Percentiles rank a stretch among this genome's conserved stretches.
These are phyloP conservation scores for Sparidentex hasta DNA, from an alignment of 2,797 vertebrate genomes.

Conservation along the genomic window DNA sequence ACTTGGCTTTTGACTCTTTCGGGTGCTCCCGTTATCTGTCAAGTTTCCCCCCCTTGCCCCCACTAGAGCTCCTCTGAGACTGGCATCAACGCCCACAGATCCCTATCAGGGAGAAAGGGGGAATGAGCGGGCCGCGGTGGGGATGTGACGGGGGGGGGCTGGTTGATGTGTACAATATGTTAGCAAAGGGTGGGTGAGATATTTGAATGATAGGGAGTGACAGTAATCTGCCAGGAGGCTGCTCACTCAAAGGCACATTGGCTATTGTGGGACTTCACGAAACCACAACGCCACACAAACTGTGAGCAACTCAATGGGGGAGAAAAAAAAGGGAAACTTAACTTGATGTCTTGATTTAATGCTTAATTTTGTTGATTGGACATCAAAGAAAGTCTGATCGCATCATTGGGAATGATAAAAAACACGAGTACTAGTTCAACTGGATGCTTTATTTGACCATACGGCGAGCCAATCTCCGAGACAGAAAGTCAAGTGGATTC, in stretches of 20 bases:
- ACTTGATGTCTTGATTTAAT: slow-evolving; percentile 36
- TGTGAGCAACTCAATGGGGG: slow-evolving; percentile 4
- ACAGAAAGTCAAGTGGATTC: slow-evolving; percentile 75
- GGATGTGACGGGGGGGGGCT: not conserved
- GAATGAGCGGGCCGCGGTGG: not conserved
- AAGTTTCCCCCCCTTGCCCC: slow-evolving; percentile 23
- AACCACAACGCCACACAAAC: slow-evolving; percentile 21
- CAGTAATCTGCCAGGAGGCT: slow-evolving; percentile 67
- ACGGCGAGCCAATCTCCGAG: slow-evolving; percentile 45
- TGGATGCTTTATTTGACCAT: slow-evolving; percentile 39
- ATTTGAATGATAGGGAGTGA: slow-evolving; percentile 77
- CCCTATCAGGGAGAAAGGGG: slow-evolving; percentile 60
- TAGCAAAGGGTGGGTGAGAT: slow-evolving; percentile 39
- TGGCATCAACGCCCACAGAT: slow-evolving; percentile 67
- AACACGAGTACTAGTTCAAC: slow-evolving; percentile 32
- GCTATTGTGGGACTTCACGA: slow-evolving; percentile 51
- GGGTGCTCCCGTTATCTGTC: slow-evolving; percentile 61
- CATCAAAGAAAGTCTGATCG: slow-evolving; percentile 48
- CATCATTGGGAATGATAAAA: slow-evolving; percentile 28
- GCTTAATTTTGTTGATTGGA: slow-evolving; percentile 29
- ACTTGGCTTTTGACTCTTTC: slow-evolving; percentile 58
- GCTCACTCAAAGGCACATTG: slow-evolving; percentile 74
- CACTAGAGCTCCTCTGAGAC: slow-evolving; percentile 64
- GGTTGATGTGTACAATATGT: slow-evolving; percentile 77
- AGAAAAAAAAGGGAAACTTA: not conserved